Base-by-base conservation (phyloP, 2,797 vertebrate genomes). In the Brachyrhaphis roseni region DNA sequence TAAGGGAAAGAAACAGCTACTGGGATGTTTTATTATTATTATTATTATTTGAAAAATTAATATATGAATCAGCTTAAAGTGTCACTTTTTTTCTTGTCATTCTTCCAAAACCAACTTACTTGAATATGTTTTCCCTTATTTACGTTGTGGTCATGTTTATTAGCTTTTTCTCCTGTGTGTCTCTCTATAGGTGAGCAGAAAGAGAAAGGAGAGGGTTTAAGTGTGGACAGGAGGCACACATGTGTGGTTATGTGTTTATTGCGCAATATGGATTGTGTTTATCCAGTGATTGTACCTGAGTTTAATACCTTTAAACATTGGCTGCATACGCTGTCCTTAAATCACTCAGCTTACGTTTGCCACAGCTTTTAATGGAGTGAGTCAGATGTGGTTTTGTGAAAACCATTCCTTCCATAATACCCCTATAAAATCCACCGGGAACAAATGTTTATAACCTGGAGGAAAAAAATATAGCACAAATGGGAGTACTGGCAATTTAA, bases 221-320 rank as follows among this genome's bases (percentile, higher is more conserved):
- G 62, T 77, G 83, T 86, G 78, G 85, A 71, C 39, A 31, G 55
- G 62, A 87, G 13, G 43, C 41, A 78, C 46, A 59, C 75, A 79
- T 64, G 5, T 80, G 75, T 79, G 72, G 46, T 53, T 75, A 13
- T 79, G 64, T 78, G 53, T 87, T 80, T 79, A 71, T 78, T 84
- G 72, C 79, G 46, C 62, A 71, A 78, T 11, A 43, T 16, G 1
- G 18, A 31, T 51, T 73, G 7, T 73, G 5, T 82, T n/a, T 8
- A 53, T 71, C 28, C 55, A 26, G 34, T 16, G 1, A 15, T 74
- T 55, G 26, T 2, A 15, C 77, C 8, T 0, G 1, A 64, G 5
- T 82, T 39, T 34, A 75, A 62, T 15, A 41, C 20, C 41, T 62
- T 45, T 0, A 72, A 70, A 59, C 12, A 26, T 13, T 8, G 39